A percentile compares a stretch with the other conserved stretches of the same genome.
These are phyloP conservation scores for Diadumene lineata DNA, from an alignment of 92 coral and sea anemone species.

Conservation along the genomic window DNA sequence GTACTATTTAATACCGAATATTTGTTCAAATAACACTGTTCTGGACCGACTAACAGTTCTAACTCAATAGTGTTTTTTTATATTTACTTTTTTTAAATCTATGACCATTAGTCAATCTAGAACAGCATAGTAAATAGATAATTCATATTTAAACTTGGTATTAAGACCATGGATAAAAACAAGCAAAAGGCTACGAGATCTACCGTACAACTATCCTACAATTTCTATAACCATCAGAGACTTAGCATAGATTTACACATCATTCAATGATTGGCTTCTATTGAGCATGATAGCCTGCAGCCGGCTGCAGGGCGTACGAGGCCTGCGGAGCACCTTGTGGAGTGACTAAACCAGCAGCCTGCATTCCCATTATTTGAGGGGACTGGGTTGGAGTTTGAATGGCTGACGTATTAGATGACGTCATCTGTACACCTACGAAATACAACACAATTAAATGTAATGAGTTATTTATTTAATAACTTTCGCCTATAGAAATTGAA, in stretches of 20 bases:
- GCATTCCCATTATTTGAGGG: slow-evolving; percentile 64
- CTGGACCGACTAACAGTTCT: not conserved
- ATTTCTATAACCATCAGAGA: slow-evolving; percentile 22
- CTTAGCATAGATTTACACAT: slow-evolving; percentile 16
- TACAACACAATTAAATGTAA: not conserved
- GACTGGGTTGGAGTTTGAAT: slow-evolving; percentile 54
- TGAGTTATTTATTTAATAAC: not conserved
- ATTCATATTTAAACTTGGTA: too few relatives aligned
- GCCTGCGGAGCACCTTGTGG: slow-evolving; percentile 66
- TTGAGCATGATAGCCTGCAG: slow-evolving; percentile 85
- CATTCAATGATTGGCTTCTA: slow-evolving; percentile 5
- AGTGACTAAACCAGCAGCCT: slow-evolving; percentile 53
- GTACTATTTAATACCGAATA: too few relatives aligned
- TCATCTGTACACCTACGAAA: slow-evolving; percentile 55
- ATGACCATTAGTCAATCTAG: not conserved
- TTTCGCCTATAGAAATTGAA: not conserved
- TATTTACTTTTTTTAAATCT: not conserved
- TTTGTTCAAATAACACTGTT: not conserved
- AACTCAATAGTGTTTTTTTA: not conserved
- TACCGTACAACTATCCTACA: not conserved
- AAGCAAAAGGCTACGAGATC: not conserved
- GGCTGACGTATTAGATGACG: slow-evolving; percentile 45
- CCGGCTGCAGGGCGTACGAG: slow-evolving; percentile 84
- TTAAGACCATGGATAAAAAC: not conserved
- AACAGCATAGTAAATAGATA: too few relatives aligned